Evolutionary conservation across 2,888 invertebrate species (phyloP).

Genomic region (Apamea crenata): DNA sequence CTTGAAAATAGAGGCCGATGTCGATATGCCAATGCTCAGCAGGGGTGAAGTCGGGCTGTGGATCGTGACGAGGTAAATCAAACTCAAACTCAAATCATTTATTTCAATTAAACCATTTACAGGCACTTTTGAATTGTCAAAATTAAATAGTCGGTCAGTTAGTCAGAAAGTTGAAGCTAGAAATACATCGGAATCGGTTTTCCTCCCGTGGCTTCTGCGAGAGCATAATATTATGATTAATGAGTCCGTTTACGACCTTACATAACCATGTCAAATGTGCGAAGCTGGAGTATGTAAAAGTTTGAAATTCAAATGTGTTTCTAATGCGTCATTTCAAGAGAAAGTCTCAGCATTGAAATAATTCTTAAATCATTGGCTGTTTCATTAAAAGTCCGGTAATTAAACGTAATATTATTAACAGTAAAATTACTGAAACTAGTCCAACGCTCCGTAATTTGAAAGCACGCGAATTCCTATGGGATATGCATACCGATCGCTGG

Average conservation of each 20-base stretch:
- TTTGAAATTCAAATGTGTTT: constrained; percentile 17
- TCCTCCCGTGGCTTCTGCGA: background rate
- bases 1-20: too few species aligned
- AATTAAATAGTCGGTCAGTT: too few species aligned
- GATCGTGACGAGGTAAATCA: background rate
- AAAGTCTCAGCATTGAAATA: constrained; percentile 8
- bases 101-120: too few species aligned
- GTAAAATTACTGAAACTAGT: constrained; percentile 6
- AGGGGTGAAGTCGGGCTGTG: too few species aligned
- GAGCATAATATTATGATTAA: background rate
- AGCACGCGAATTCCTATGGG: constrained; percentile 34
- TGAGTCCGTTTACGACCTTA: background rate
- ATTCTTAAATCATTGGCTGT: background rate
- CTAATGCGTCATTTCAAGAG: constrained; percentile 14
- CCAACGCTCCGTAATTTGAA: constrained; percentile 28
- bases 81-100: too few species aligned
- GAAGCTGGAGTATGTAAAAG: background rate
- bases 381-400: background rate
- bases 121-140: too few species aligned
- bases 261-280: too few species aligned
- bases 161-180: too few species aligned
- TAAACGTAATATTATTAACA: background rate
- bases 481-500: constrained; percentile 3
- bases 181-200: background rate
- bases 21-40: too few species aligned